Evolutionary conservation across 2,113 vertebrate species (phyloP), one percentile per base, ranked within the genome.

Genomic region (Scalopus aquaticus): DNA sequence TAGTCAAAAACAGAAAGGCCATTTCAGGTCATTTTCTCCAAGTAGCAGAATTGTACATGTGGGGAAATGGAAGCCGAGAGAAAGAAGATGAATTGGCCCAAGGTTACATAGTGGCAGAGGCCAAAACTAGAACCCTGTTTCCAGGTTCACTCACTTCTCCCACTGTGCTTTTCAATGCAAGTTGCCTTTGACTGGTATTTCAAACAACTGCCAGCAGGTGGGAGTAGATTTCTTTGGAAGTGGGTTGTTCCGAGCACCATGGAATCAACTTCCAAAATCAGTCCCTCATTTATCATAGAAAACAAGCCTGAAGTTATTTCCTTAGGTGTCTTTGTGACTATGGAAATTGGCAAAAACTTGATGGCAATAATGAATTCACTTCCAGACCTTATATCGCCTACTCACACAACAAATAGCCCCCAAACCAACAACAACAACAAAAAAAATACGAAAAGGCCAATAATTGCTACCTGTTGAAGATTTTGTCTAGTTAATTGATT

Each of bases 161-260:
- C 76, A 67, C 0, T 69, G 22, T 60, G 37, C 46, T 86, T 86
- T 91, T 78, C 64, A 28, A 32, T 32, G 16, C 11, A 67, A 46
- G 2, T 69, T 2, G 9, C 35, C 49, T 90, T 74, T 90, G 62
- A 54, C 20, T 78, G n/a, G 13, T 91, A 91, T 91, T 93, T 93
- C 49, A 83, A 32, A 32, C 30, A 93, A 46, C 28, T 1, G 0
- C 77, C 82, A 91, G 77, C 64, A 88, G 80, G 22, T 96, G 90
- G 95, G 62, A 78, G 82, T 96, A 93, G 51, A 91, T 81, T 35
- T 95, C 28, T 81, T 93, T 85, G n/a, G 30, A 90, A 83, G 49
- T 37, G 35, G 15, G 37, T 56, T 89, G 24, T 44, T 76, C 24
- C 6, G 39, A 95, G 37, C 22, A 56, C 24, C n/a, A n/a, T 84